Evolutionary conservation across 2,113 vertebrate genomes (phyloP), one percentile per base, ranked within the genome.

Genomic region (Epinephelus lanceolatus): DNA sequence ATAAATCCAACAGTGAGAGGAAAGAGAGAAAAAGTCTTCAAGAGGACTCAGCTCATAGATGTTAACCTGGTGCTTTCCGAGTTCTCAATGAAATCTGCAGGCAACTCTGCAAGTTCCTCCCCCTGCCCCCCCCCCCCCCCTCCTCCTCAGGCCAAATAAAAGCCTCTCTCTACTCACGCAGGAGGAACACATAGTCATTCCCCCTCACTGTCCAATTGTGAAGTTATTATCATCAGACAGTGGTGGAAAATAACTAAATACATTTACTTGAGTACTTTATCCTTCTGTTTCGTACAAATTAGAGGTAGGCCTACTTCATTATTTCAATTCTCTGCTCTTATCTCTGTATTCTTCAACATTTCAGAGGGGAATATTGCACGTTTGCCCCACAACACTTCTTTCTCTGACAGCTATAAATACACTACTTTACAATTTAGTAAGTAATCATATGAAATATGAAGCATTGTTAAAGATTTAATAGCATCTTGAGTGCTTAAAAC

Each of bases 41-140:
- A 12, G 80, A 84, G 89, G 82, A 80, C 60, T 92, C 90, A 79
- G 75, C 40, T 77, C 86, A 47, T 83, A 85, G 93, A 90, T 92
- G 94, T 91, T 86, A 30, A 91, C 91, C 86, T 90, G 83, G 66
- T 85, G 86, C 86, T 65, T 72, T 82, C 86, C 68, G 86, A 87
- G 89, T 88, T 89, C 89, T 94, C 77, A 94, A 93, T 95, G 94
- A 90, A 84, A 76, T 89, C 73, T 73, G 33, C 67, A 72, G 68
- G 78, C 74, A 75, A 80, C 71, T 88, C 84, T 69, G n/a, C 83
- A 88, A 85, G 91, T 90, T 92, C 91, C 91, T 91, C 89, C 89
- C 66, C 62, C 59, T 30, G n/a, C 8, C 30, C 53, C 4, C 4
- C 51, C 4, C 23, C 11, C 14, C 47, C 21, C 25, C 6, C 45